Evolutionary conservation across 2,797 vertebrate species (phyloP).

Genomic region (Netta rufina): DNA sequence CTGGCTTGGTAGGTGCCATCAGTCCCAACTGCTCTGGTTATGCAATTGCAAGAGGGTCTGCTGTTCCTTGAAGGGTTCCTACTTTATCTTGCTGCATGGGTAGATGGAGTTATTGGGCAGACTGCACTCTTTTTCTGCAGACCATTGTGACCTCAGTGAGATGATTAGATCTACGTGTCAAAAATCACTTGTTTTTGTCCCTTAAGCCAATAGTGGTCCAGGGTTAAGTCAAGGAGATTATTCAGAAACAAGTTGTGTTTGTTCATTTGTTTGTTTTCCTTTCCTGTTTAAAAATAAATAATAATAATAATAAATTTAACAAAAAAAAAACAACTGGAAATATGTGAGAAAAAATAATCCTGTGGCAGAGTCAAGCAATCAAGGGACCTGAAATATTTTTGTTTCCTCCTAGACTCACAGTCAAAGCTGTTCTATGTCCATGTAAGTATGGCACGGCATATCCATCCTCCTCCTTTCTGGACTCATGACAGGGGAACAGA

Average conservation of each 20-base stretch:
- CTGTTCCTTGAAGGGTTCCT: background rate
- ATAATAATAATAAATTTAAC: too few relatives aligned
- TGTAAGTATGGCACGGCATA: background rate
- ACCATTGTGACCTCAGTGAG: background rate
- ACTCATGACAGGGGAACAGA: background rate
- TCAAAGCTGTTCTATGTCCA: background rate
- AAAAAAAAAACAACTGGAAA: too few relatives aligned
- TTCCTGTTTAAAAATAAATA: background rate
- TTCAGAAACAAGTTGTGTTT: background rate
- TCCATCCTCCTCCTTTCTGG: background rate
- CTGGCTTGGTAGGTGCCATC: background rate
- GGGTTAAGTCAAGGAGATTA: background rate
- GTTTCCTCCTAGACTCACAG: background rate
- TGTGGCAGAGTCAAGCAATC: background rate
- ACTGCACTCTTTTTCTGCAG: background rate
- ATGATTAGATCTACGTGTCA: background rate
- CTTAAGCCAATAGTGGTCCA: background rate
- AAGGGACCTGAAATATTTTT: background rate
- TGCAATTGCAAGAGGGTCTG: background rate
- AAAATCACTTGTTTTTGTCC: background rate
- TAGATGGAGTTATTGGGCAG: background rate
- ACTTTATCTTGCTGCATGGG: background rate
- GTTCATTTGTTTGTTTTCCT: too few relatives aligned
- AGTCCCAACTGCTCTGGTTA: background rate
- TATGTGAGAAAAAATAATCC: background rate